phyloP scores from a whole-genome alignment of 1,140 invertebrate genomes.

The Dufourea novaeangliae region DNA sequence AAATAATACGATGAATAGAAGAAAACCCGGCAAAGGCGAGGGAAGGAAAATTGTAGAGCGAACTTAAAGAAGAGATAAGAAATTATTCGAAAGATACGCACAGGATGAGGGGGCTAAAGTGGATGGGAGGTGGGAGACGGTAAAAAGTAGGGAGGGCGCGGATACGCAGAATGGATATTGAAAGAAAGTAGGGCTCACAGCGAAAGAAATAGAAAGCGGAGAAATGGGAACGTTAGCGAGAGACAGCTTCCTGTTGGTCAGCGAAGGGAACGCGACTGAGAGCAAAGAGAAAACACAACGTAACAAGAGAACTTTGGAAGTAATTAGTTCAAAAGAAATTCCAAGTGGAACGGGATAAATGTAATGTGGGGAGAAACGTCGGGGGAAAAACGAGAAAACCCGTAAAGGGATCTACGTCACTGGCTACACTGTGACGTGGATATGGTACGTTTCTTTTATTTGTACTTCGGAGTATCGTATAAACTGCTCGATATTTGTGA shows the following conservation, averaged over 20 bases:
- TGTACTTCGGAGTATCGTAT: too few relatives aligned
- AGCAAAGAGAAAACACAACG: neutral
- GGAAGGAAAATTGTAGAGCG: constrained; percentile 23
- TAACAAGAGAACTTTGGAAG: constrained; percentile 4
- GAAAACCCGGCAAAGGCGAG: constrained; percentile 1
- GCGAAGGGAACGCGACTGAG: neutral
- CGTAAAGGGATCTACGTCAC: neutral
- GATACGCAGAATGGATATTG: constrained; percentile 14
- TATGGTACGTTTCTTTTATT: neutral
- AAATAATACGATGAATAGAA: constrained; percentile 25
- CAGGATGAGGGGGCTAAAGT: neutral
- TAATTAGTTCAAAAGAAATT: constrained; percentile 14
- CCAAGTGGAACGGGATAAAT: constrained; percentile 7
- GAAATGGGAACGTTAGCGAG: neutral
- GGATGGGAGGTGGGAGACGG: neutral
- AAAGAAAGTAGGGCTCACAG: neutral
- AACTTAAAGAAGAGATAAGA: neutral
- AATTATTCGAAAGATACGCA: constrained; percentile 26
- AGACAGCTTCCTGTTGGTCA: too few relatives aligned
- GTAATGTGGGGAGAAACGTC: neutral
- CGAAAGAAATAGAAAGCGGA: neutral
- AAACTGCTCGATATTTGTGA: too few relatives aligned
- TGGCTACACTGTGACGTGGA: neutral
- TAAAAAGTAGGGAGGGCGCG: neutral
- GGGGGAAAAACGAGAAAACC: neutral